Conservation (phyloP, 2,113 vertebrate species). For the Mirza zaza region DNA sequence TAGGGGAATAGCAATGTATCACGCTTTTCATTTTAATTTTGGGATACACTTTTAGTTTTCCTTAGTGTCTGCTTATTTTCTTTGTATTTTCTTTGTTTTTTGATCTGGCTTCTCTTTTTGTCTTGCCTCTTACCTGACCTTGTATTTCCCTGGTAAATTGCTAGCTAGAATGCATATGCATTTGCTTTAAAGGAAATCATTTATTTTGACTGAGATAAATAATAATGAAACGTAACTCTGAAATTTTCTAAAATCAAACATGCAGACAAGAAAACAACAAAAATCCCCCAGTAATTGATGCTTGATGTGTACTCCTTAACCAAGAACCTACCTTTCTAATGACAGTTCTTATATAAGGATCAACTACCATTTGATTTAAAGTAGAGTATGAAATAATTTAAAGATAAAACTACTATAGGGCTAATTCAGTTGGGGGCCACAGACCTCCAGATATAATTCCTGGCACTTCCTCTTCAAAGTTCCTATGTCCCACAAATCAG, state of each 20-base stretch:
- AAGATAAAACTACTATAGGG: background rate
- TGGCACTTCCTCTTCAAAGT: conserved; percentile 63
- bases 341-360: background rate
- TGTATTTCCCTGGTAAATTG: background rate
- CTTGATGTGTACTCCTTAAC: background rate
- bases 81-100: background rate
- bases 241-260: conserved; percentile 1
- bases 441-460: conserved; percentile 49
- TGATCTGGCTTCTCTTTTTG: background rate
- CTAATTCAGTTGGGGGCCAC: background rate
- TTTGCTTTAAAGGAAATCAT: background rate
- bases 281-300: background rate
- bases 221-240: background rate
- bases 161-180: background rate
- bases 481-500: conserved; percentile 60
- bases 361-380: conserved; percentile 16
- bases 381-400: background rate
- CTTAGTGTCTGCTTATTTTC: background rate
- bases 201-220: conserved; percentile 5
- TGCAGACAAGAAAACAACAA: background rate
- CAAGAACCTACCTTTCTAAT: background rate
- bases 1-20: background rate
- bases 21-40: background rate
- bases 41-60: background rate
- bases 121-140: background rate